Conservation (phyloP, 2,113 vertebrate genomes). For the Anguilla rostrata region DNA sequence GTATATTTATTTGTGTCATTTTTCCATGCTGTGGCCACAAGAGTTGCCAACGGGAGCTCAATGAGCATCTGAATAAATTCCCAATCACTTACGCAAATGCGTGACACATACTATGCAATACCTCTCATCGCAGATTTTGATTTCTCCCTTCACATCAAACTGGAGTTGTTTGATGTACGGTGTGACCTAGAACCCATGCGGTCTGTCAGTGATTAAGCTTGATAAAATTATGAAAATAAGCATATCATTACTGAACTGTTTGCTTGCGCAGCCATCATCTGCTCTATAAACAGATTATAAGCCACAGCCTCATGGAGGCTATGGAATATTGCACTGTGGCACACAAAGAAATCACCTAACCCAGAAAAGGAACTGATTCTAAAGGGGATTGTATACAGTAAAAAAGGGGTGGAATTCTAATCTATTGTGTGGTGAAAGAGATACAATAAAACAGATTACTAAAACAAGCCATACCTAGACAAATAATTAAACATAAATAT, state of each 20-base stretch:
- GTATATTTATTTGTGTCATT: neutral
- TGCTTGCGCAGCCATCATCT: neutral
- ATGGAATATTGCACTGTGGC: neutral
- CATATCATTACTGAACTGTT: neutral
- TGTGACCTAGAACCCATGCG: neutral
- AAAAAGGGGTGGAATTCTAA: neutral
- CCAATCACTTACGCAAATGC: neutral
- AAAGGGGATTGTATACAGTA: neutral
- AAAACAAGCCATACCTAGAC: too few species aligned
- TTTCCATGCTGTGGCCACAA: neutral
- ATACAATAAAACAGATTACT: neutral
- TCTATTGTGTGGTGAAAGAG: neutral
- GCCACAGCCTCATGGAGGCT: neutral
- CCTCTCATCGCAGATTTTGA: neutral
- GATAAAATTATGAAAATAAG: neutral
- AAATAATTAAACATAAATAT: too few species aligned
- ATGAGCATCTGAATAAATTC: neutral
- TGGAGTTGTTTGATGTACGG: neutral
- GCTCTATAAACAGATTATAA: constrained; percentile 1
- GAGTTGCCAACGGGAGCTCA: neutral
- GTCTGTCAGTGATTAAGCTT: neutral
- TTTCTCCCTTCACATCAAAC: neutral
- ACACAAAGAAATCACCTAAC: neutral
- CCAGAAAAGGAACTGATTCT: neutral
- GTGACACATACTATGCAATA: neutral